Percentiles rank a stretch among this genome's conserved stretches.
phyloP scores from a whole-genome alignment of 2,113 vertebrate species.

The Glaucomys volans region DNA sequence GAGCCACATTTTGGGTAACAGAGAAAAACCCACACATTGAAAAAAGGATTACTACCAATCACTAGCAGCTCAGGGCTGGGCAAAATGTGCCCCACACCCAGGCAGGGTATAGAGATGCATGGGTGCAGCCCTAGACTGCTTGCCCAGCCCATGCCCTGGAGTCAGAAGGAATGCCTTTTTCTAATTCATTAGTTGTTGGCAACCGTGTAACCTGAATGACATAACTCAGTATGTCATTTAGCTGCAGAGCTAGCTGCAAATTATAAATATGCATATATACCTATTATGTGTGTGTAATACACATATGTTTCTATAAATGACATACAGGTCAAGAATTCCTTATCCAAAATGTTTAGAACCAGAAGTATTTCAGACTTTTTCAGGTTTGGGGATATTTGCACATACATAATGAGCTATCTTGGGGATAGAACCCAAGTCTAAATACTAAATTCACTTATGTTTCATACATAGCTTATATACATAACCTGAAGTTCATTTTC shows the following conservation, averaged over 20 bases:
- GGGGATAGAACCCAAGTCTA: neutral
- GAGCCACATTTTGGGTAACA: neutral
- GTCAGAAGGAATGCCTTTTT: neutral
- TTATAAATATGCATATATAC: neutral
- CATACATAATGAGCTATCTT: neutral
- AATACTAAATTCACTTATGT: neutral
- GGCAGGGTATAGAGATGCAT: rapidly evolving
- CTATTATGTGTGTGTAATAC: neutral
- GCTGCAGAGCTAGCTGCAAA: neutral
- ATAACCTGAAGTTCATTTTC: neutral
- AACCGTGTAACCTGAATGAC: neutral
- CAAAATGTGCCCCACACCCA: neutral
- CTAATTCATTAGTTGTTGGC: neutral
- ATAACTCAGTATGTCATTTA: neutral
- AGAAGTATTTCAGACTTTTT: neutral
- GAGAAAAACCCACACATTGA: neutral
- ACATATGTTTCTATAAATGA: neutral
- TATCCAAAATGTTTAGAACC: neutral
- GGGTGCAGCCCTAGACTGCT: neutral
- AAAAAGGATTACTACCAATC: neutral
- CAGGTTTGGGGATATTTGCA: neutral
- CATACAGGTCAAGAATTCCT: neutral
- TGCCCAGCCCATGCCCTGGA: neutral
- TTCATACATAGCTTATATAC: neutral
- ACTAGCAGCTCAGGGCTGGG: neutral